Evolutionary conservation across 2,888 invertebrate genomes (phyloP).

Genomic region (Drosophila putrida): DNA sequence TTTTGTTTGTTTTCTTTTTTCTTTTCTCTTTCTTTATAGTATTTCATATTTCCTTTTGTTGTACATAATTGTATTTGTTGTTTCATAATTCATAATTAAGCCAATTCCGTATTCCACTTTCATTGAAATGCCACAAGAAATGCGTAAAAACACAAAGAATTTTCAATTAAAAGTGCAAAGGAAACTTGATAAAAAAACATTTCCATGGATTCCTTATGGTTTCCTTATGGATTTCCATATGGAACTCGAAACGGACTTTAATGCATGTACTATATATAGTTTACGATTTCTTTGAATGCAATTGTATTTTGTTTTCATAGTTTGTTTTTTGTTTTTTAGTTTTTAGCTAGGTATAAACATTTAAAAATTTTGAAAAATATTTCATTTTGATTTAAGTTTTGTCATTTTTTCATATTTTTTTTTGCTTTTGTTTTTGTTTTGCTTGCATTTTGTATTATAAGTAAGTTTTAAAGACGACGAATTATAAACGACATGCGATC

Average conservation of each 20-base stretch:
- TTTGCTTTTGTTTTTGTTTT: not conserved
- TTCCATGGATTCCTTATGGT: not conserved
- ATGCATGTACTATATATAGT: constrained; percentile 15
- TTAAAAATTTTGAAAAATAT: constrained; percentile 74
- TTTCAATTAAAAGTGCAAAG: not conserved
- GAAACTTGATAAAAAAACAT: not conserved
- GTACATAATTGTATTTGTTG: constrained; percentile 28
- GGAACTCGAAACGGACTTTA: constrained; percentile 4
- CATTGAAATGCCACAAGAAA: not conserved
- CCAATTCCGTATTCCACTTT: not conserved
- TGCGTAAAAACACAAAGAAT: not conserved
- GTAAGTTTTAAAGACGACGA: constrained; percentile 57
- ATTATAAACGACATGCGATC: constrained; percentile 64
- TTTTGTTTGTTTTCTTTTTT: constrained; percentile 16
- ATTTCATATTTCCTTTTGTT: constrained; percentile 3
- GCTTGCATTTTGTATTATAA: not conserved
- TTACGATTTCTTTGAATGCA: constrained; percentile 44
- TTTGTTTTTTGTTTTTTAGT: constrained; percentile 21
- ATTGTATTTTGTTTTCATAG: constrained; percentile 30
- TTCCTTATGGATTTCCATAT: not conserved
- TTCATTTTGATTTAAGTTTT: constrained; percentile 61
- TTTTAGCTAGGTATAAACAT: constrained; percentile 69
- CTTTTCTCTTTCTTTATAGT: constrained; percentile 17
- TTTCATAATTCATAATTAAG: constrained; percentile 44
- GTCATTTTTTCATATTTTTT: constrained; percentile 13